These are phyloP conservation scores for Fopius arisanus DNA, from an alignment of 1,140 invertebrate genomes.

Conservation along the genomic window DNA sequence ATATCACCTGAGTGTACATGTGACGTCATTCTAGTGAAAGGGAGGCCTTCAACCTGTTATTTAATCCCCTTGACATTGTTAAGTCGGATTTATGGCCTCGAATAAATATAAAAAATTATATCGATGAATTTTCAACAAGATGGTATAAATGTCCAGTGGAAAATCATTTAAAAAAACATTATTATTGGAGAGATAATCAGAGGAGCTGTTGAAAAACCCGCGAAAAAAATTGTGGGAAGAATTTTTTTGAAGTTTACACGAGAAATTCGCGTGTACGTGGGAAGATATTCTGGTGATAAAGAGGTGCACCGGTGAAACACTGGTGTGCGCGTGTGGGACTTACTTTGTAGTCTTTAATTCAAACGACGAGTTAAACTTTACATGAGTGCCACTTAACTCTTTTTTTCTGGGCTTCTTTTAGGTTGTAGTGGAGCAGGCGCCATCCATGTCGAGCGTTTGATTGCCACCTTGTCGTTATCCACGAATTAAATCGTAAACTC, in stretches of 20 bases:
- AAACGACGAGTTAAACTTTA: conserved; percentile 30
- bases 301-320: background rate
- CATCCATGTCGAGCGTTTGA: background rate
- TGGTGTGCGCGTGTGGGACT: background rate
- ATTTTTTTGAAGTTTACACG: background rate
- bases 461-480: background rate
- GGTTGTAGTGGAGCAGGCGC: background rate
- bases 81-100: background rate
- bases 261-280: background rate
- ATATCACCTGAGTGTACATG: background rate
- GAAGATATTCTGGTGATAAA: background rate
- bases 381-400: conserved; percentile 24
- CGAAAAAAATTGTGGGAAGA: background rate
- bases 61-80: conserved; percentile 1
- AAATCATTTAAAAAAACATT: no score
- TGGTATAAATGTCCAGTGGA: no score
- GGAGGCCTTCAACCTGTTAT: background rate
- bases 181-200: background rate
- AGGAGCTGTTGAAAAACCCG: background rate
- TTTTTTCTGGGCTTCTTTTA: background rate
- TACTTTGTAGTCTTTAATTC: conserved; percentile 27
- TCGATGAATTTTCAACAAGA: background rate
- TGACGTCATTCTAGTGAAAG: background rate
- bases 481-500: background rate
- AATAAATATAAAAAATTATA: background rate